Evolutionary conservation across 1,140 invertebrate species (phyloP).

Genomic region (Panagrolaimus sp.): DNA sequence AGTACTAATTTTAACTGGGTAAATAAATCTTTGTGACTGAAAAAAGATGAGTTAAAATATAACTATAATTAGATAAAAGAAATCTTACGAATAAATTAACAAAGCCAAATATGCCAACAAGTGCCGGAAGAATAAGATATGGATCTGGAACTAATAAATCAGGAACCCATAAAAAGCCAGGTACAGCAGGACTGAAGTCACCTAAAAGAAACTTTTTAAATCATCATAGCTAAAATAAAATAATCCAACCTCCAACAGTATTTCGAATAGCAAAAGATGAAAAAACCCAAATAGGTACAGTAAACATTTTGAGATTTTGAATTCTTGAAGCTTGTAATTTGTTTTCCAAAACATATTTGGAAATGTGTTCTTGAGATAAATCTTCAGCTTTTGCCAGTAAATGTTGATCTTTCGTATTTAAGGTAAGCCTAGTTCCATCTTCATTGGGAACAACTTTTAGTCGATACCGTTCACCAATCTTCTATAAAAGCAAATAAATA

Average conservation of each 20-base stretch:
- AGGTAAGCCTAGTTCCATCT: conserved; percentile 27
- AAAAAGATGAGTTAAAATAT: conserved; percentile 18
- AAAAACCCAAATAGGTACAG: conserved; percentile 52
- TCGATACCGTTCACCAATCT: conserved; percentile 33
- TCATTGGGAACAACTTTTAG: conserved; percentile 35
- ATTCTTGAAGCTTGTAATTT: conserved; percentile 37
- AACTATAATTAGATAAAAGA: background rate
- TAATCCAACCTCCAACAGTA: conserved; percentile 36
- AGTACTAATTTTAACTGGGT: conserved; percentile 34
- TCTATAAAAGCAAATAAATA: conserved; percentile 33
- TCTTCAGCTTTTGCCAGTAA: conserved; percentile 31
- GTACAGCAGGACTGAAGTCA: conserved; percentile 44
- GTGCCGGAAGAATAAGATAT: conserved; percentile 43
- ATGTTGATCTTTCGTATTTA: conserved; percentile 31
- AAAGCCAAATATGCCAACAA: conserved; percentile 48
- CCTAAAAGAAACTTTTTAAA: conserved; percentile 27
- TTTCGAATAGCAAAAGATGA: conserved; percentile 51
- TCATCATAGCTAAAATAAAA: conserved; percentile 4
- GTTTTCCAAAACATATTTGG: conserved; percentile 34
- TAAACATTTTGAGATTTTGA: conserved; percentile 48
- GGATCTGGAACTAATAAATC: conserved; percentile 48
- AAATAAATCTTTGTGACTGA: conserved; percentile 49
- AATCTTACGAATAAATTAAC: conserved; percentile 43
- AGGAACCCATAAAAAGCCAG: conserved; percentile 40
- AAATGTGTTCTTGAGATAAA: conserved; percentile 26